Evolutionary conservation across 2,113 vertebrate species (phyloP), one percentile per base, ranked within the genome.

Genomic region (Megalops atlanticus): DNA sequence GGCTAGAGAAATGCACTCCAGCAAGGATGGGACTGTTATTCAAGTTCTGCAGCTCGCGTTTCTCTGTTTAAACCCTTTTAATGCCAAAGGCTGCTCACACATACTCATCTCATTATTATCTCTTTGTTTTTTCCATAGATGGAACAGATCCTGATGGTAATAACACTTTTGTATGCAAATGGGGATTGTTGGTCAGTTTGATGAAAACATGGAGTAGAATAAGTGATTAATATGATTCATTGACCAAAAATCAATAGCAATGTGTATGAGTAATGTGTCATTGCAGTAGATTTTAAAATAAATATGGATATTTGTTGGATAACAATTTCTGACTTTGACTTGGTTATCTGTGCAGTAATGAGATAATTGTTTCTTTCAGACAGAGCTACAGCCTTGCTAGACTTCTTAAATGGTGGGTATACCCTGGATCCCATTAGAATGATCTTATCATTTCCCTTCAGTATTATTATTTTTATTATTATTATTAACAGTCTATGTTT

Each of bases 111-210:
- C n/a, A n/a, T n/a, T n/a, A n/a, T n/a, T n/a, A n/a, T n/a, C n/a
- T n/a, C n/a, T n/a, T n/a, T n/a, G n/a, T 41, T 76, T 73, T 69
- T 43, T 31, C 35, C 76, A 33, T 68, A 86, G 82, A 82, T 82
- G 79, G 68, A 80, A 82, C 74, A 38, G 80, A 82, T 38, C 73
- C 64, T 31, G 74, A 80, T 77, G 85, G 80, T 84, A 80, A 83
- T 81, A 58, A 77, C 11, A 21, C 68, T 27, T 72, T 79, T 81
- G 45, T 24, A 68, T 33, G 15, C 38, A 18, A 18, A 1, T 71
- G 35, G 35, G 6, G 36, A 38, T 18, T 36, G 33, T 18, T 16
- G 18, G n/a, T 33, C 31, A 33, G 64, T 35, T 36, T 71, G 58
- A n/a, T 31, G 58, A 64, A 64, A 31, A 24, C 24, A 31, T 27